Evolutionary conservation across 1,140 invertebrate species (phyloP).

Genomic region (Drosophila ananassae): DNA sequence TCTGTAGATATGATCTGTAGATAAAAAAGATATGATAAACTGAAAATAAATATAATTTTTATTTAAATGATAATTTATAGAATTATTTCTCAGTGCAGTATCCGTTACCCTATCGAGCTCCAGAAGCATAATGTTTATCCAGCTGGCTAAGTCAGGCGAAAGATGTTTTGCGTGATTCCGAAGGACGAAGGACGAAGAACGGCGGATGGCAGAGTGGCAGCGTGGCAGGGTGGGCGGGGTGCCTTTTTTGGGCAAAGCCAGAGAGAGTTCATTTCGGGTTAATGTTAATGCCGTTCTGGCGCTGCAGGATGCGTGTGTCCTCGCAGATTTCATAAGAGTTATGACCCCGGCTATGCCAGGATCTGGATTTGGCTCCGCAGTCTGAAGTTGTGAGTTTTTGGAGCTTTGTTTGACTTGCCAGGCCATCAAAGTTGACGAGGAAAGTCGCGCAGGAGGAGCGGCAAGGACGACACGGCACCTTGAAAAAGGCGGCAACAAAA

Average conservation of each 20-base stretch:
- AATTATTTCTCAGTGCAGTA: neutral
- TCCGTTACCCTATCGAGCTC: conserved; percentile 3
- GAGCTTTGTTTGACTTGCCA: conserved; percentile 14
- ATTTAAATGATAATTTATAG: neutral
- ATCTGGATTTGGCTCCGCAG: conserved; percentile 1
- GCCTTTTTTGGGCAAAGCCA: neutral
- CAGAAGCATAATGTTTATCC: conserved; percentile 73
- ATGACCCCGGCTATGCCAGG: conserved; percentile 46
- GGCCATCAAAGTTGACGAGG: conserved; percentile 1
- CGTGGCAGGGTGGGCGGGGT: neutral
- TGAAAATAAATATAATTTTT: neutral
- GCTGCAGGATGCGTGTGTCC: conserved; percentile 66
- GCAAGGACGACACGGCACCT: too few relatives aligned
- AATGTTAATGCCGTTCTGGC: conserved; percentile 55
- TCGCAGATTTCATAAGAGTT: conserved; percentile 79
- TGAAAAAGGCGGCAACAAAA: conserved; percentile 33
- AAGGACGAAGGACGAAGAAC: neutral
- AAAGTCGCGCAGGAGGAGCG: too few relatives aligned
- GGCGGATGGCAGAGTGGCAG: too few relatives aligned
- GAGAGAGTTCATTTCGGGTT: conserved; percentile 73
- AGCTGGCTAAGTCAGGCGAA: conserved; percentile 72
- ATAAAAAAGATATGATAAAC: neutral
- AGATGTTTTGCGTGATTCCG: conserved; percentile 78
- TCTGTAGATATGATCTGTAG: too few relatives aligned
- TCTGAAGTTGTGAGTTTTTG: neutral